phyloP scores from a whole-genome alignment of 2,797 vertebrate species.

The Melanotaenia parkinsoni region DNA sequence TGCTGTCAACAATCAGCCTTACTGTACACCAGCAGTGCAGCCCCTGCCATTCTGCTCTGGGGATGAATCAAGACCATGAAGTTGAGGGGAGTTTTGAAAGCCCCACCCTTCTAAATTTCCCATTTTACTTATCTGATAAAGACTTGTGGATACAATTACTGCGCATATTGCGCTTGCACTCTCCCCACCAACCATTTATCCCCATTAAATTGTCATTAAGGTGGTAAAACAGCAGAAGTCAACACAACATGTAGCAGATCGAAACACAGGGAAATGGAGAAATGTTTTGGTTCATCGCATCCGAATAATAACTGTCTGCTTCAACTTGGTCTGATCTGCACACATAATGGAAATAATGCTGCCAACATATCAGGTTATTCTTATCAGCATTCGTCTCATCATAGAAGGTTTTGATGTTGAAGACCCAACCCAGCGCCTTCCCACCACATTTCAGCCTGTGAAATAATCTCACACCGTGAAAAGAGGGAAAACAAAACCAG shows the following conservation, averaged over 20 bases:
- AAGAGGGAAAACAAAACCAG: slow-evolving; percentile 12
- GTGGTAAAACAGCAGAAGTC: slow-evolving; percentile 53
- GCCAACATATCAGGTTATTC: not conserved
- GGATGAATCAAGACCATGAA: slow-evolving; percentile 35
- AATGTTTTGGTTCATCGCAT: slow-evolving; percentile 17
- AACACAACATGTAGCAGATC: slow-evolving; percentile 30
- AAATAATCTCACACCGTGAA: not conserved
- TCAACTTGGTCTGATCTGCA: slow-evolving; percentile 2
- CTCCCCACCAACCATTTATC: slow-evolving; percentile 25
- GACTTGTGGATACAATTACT: slow-evolving; percentile 50
- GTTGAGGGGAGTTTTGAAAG: slow-evolving; percentile 52
- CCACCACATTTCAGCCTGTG: not conserved
- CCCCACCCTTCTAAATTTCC: slow-evolving; percentile 46
- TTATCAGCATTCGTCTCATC: slow-evolving; percentile 5
- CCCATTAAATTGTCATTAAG: slow-evolving; percentile 59
- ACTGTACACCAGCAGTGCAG: not conserved
- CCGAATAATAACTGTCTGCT: slow-evolving; percentile 2
- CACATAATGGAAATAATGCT: slow-evolving; percentile 8
- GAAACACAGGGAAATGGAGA: slow-evolving; percentile 19
- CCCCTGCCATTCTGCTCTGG: not conserved
- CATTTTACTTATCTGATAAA: slow-evolving; percentile 54
- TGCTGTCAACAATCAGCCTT: not conserved
- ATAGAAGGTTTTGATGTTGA: slow-evolving; percentile 5
- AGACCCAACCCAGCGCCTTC: not conserved
- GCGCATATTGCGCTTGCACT: slow-evolving; percentile 53